These are phyloP conservation scores for Ips typographus DNA, from an alignment of 1,140 invertebrate genomes.

Conservation along the genomic window DNA sequence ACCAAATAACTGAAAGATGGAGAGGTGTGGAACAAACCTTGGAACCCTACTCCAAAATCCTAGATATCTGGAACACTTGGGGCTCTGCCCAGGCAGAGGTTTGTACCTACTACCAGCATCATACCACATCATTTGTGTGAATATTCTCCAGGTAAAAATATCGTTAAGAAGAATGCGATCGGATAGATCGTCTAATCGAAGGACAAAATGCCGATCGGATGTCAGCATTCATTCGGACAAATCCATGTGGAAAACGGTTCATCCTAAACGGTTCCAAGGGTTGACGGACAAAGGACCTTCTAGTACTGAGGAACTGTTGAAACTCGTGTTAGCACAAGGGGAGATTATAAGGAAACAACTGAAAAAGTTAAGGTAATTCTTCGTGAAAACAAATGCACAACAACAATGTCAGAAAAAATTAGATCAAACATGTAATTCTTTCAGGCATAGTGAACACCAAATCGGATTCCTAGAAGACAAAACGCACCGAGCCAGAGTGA, in stretches of 20 bases:
- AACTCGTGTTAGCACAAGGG: conserved; percentile 77
- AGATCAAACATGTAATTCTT: not conserved
- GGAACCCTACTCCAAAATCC: conserved; percentile 65
- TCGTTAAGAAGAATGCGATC: conserved; percentile 48
- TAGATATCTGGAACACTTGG: conserved; percentile 76
- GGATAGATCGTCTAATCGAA: conserved; percentile 41
- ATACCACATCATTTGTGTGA: not conserved
- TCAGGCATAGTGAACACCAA: conserved; percentile 71
- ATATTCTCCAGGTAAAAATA: conserved; percentile 48
- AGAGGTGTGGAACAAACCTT: conserved; percentile 70
- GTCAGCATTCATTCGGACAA: conserved; percentile 48
- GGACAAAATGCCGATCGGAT: conserved; percentile 47
- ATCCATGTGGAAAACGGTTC: conserved; percentile 48
- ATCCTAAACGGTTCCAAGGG: conserved; percentile 48
- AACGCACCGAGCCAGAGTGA: conserved; percentile 67
- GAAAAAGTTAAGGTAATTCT: conserved; percentile 59
- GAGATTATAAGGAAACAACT: conserved; percentile 77
- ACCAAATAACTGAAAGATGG: conserved; percentile 66
- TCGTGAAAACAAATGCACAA: not conserved
- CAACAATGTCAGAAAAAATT: not conserved
- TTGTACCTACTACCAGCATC: conserved; percentile 7
- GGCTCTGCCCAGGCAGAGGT: conserved; percentile 72
- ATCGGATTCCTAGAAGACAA: conserved; percentile 76
- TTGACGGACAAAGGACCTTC: conserved; percentile 52
- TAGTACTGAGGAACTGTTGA: conserved; percentile 68